Percentiles rank a stretch among this genome's conserved stretches.
These are phyloP conservation scores for Drosophila funebris DNA, from an alignment of 1,140 invertebrate species.

Conservation along the genomic window DNA sequence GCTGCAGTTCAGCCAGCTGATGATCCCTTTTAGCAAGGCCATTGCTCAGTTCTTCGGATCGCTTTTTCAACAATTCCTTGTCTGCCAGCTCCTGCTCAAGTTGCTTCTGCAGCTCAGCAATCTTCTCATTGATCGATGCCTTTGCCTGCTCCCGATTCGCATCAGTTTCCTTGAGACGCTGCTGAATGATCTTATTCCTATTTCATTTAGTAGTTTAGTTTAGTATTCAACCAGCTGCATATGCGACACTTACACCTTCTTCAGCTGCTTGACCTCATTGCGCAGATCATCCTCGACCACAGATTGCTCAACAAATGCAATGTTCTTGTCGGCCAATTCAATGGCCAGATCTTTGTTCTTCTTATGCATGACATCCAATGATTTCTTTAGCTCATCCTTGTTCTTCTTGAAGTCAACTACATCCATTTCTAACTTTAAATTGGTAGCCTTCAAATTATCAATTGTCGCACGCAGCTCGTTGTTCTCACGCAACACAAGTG, in stretches of 20 bases:
- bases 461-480: not conserved
- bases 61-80: not conserved
- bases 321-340: slow-evolving; percentile 10
- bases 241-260: not conserved
- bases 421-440: not conserved
- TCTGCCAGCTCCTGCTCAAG: not conserved
- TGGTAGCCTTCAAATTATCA: not conserved
- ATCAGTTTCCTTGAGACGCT: slow-evolving; percentile 2
- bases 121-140: not conserved
- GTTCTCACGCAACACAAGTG: not conserved
- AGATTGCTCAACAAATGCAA: not conserved
- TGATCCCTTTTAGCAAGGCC: not conserved
- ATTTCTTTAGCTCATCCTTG: not conserved
- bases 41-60: not conserved
- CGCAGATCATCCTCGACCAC: not conserved
- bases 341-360: not conserved
- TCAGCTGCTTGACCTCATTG: not conserved
- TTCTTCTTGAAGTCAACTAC: not conserved
- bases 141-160: not conserved
- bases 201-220: not conserved
- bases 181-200: slow-evolving; percentile 14
- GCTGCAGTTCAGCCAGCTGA: slow-evolving; percentile 3
- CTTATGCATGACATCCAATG: not conserved
- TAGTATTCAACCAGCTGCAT: not conserved
- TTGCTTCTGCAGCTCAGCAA: slow-evolving; percentile 3